phyloP scores from a whole-genome alignment of 2,888 invertebrate species.

The Melanchra persicariae region DNA sequence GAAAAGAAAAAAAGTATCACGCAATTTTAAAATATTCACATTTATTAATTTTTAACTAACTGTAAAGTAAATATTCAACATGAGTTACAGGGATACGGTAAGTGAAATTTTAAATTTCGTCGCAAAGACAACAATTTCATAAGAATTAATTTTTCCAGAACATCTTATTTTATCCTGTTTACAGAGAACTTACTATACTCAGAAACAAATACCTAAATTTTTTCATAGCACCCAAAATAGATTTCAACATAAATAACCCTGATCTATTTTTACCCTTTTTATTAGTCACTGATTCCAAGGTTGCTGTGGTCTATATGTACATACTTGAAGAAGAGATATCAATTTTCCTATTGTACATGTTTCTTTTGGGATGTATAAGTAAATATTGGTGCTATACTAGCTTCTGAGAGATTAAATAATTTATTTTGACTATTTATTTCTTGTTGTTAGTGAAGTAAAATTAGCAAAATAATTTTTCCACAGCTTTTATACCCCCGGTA shows the following conservation, averaged over 20 bases:
- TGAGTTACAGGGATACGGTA: constrained; percentile 87
- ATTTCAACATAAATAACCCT: constrained; percentile 62
- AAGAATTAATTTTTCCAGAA: constrained; percentile 5
- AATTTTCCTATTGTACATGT: constrained; percentile 62
- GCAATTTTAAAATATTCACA: constrained; percentile 6
- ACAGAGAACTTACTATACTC: background rate
- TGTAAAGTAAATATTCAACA: constrained; percentile 64
- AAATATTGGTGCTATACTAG: background rate
- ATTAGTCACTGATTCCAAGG: constrained; percentile 83
- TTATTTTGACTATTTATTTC: background rate
- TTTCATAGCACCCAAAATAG: constrained; percentile 64
- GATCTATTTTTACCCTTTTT: constrained; percentile 79
- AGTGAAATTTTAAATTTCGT: constrained; percentile 63
- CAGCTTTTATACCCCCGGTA: constrained; percentile 76
- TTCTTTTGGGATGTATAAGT: background rate
- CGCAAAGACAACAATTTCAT: background rate
- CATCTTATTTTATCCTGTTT: background rate
- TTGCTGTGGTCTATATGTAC: constrained; percentile 66
- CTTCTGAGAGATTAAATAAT: background rate
- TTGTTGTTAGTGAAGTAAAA: constrained; percentile 33
- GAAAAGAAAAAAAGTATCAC: constrained; percentile 20
- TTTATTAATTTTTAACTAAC: constrained; percentile 16
- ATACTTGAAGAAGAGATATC: constrained; percentile 72
- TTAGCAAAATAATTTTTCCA: constrained; percentile 62
- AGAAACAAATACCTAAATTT: background rate